Percentiles rank a stretch among this genome's conserved stretches.
Evolutionary conservation across 64 coral and sea anemone genomes (phyloP).

Genomic region (Platygyra sinensis): DNA sequence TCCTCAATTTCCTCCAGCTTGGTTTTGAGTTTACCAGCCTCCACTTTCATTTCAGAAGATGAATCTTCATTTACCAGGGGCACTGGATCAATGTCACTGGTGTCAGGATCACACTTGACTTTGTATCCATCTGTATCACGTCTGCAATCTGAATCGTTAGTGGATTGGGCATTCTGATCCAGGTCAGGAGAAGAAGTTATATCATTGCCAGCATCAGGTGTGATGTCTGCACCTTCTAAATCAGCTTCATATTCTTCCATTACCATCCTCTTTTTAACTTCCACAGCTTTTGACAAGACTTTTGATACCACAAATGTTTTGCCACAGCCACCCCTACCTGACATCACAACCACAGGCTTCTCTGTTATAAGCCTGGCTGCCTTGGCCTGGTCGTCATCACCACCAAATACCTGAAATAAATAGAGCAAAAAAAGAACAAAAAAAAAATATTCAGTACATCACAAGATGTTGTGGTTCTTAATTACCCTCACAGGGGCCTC

Average conservation of each 20-base stretch:
- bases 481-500: too few species aligned
- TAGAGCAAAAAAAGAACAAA: not conserved
- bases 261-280: not conserved
- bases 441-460: not conserved
- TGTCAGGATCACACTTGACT: not conserved
- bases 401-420: constrained; percentile 48
- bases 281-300: constrained; percentile 1
- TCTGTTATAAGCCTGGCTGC: constrained; percentile 51
- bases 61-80: not conserved
- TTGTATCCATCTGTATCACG: not conserved
- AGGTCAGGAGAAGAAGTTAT: not conserved
- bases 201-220: not conserved
- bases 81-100: not conserved
- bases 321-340: constrained; percentile 66
- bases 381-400: constrained; percentile 53
- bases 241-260: not conserved
- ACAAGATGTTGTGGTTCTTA: too few species aligned
- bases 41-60: not conserved
- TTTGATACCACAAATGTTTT: constrained; percentile 73
- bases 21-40: not conserved
- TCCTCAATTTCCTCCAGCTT: constrained; percentile 20
- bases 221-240: not conserved
- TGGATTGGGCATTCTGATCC: too few species aligned
- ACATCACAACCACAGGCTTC: constrained; percentile 55
- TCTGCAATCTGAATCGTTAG: not conserved